Evolutionary conservation across 2,888 invertebrate species (phyloP), one percentile per base, ranked within the genome.

Genomic region (Zootermopsis nevadensis): DNA sequence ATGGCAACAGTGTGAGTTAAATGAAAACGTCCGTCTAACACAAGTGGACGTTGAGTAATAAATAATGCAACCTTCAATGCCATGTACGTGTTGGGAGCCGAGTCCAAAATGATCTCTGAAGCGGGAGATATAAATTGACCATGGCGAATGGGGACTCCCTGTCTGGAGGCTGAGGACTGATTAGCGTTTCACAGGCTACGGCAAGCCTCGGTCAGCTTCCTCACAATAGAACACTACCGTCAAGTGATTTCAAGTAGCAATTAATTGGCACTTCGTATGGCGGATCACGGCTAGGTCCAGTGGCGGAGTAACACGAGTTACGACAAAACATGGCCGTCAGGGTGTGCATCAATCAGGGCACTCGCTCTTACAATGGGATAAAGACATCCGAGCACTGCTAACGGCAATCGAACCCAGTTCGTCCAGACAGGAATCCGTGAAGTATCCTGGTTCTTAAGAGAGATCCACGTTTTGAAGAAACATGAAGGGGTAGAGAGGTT

Each of bases 241-340:
- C 27, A 60, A 60, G 60, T n/a, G 60, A 60, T 60, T 60, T 60
- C 76, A 76, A 76, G 76, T 76, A 48, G 76, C 76, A 76, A 76
- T 76, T 76, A 76, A 76, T 76, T 76, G 76, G 42, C n/a, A 76
- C 38, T 74, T 35, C 38, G 27, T 38, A 38, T 35, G 22, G 31
- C 69, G 19, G 69, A 69, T 27, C 30, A 15, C 69, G 30, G 7
- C 24, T n/a, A 6, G 24, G 22, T 55, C 1, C 60, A 60, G 27
- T 60, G 60, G 60, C 27, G 60, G 7, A 15, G 60, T n/a, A 4
- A 0, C 60, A 19, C 15, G 19, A 48, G 3, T 48, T 19, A 19
- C 48, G 15, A 3, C 19, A 48, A 3, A 19, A 48, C 15, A 48
- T 19, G 19, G 15, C 3, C 48, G 19, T 48, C 15, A 48, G 12